A percentile compares a stretch with the other conserved stretches of the same genome.
Conservation (phyloP, 1,140 invertebrate genomes). For the Euschistus heros region DNA sequence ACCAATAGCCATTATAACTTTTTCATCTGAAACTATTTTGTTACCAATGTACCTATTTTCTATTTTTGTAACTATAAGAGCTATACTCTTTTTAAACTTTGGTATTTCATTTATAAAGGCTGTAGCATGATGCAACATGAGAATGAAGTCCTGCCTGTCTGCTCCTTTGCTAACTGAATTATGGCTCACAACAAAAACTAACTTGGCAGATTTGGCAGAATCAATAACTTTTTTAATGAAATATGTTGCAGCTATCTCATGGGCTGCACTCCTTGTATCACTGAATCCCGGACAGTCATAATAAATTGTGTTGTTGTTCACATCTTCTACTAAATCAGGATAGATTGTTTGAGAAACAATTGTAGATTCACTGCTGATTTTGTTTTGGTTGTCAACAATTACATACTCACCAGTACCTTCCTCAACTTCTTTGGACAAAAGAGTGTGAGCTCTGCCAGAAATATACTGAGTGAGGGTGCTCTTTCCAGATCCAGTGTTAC, state of each 20-base stretch:
- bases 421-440: not conserved
- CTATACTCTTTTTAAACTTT: slow-evolving; percentile 23
- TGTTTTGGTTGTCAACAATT: slow-evolving; percentile 12
- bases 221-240: slow-evolving; percentile 27
- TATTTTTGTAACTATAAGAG: slow-evolving; percentile 28
- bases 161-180: slow-evolving; percentile 21
- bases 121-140: slow-evolving; percentile 18
- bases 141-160: slow-evolving; percentile 26
- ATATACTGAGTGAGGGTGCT: slow-evolving; percentile 27
- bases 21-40: not conserved
- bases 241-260: slow-evolving; percentile 27
- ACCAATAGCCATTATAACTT: not conserved
- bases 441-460: slow-evolving; percentile 18
- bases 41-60: slow-evolving; percentile 5
- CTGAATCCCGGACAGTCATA: slow-evolving; percentile 30
- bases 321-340: slow-evolving; percentile 2
- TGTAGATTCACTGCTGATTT: slow-evolving; percentile 18
- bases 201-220: slow-evolving; percentile 22
- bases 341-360: slow-evolving; percentile 26
- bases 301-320: slow-evolving; percentile 3
- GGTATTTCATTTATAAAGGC: slow-evolving; percentile 23
- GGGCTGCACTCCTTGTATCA: slow-evolving; percentile 25
- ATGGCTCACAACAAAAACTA: slow-evolving; percentile 26
- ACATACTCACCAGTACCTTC: slow-evolving; percentile 15
- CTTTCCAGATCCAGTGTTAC: slow-evolving; percentile 30